Base-by-base conservation (phyloP, 2,888 invertebrate genomes). In the Lomographa bimaculata region DNA sequence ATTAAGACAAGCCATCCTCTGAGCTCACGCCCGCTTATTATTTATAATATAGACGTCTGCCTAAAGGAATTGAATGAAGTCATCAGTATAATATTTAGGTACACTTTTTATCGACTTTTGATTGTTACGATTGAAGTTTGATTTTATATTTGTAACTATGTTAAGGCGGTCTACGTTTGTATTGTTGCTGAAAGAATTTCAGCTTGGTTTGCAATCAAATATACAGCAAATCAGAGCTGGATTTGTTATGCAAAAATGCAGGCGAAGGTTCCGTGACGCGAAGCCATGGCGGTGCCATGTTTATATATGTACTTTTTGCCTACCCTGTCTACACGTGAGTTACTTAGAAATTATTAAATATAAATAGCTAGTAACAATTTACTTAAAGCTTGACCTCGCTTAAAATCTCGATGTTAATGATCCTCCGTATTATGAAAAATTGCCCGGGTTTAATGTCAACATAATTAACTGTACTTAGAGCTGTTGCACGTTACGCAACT, bases 21-120 rank as follows among this genome's bases (percentile, higher is more conserved):
- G 73, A 76, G 73, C 78, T 82, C 83, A 81, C 84, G 79, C 84
- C 83, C 86, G 81, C 79, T 87, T 89, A 87, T 89, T 89, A 87
- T 85, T 85, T 80, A 81, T 89, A 87, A 89, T 87, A 82, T 85
- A 87, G 85, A 84, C 82, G 83, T 79, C 72, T 85, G 84, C 85
- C 86, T 72, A 82, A 83, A 87, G 85, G 81, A 41, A 71, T 58
- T 59, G 73, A 83, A 89, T 89, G 83, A 87, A 89, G 87, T 85
- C 87, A 86, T 87, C 83, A 71, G 34, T 54, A 39, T 57, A 51
- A 46, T 49, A 50, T 51, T 57, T 50, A 41, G 44, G 29, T 41
- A 44, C 35, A 50, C 35, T 41, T 49, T 48, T 54, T 41, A 48
- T 47, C 23, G 40, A 38, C 44, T 54, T 55, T 49, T 11, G 30